A percentile compares a stretch with the other conserved stretches of the same genome.
phyloP scores from a whole-genome alignment of 2,113 vertebrate species.

The Meleagris gallopavo region DNA sequence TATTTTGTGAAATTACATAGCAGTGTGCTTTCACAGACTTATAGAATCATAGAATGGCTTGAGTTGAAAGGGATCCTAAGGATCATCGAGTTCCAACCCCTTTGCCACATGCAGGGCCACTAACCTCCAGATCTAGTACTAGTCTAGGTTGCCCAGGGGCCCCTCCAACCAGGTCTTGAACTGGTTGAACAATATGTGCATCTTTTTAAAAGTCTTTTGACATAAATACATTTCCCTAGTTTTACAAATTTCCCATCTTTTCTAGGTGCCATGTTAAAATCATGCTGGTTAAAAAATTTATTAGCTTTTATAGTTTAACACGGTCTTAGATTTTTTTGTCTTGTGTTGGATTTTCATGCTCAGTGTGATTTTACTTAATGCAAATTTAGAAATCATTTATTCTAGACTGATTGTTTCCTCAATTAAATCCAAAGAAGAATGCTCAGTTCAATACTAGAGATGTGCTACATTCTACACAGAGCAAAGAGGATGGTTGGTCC shows the following conservation, averaged over 20 bases:
- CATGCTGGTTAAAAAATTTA: neutral
- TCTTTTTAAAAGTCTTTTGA: neutral
- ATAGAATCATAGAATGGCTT: too few relatives aligned
- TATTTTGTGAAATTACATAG: neutral
- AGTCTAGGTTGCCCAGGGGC: too few relatives aligned
- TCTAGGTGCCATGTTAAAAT: neutral
- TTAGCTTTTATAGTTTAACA: neutral
- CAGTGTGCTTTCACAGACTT: too few relatives aligned
- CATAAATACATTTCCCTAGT: neutral
- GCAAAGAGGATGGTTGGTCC: slow-evolving; percentile 8
- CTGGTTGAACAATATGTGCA: neutral
- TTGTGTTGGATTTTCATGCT: neutral
- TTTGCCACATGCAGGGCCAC: too few relatives aligned
- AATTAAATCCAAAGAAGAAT: neutral
- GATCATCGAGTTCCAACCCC: too few relatives aligned
- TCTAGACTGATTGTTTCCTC: neutral
- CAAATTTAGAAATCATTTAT: neutral
- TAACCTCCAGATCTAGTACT: too few relatives aligned
- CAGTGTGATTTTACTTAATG: neutral
- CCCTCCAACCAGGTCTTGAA: too few relatives aligned
- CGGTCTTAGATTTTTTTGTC: neutral
- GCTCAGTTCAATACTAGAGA: neutral
- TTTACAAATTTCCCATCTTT: neutral
- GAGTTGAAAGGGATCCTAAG: too few relatives aligned
- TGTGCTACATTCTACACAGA: neutral